Evolutionary conservation across 2,797 vertebrate species (phyloP), one percentile per base, ranked within the genome.

Genomic region (Mionectes olivaceus): DNA sequence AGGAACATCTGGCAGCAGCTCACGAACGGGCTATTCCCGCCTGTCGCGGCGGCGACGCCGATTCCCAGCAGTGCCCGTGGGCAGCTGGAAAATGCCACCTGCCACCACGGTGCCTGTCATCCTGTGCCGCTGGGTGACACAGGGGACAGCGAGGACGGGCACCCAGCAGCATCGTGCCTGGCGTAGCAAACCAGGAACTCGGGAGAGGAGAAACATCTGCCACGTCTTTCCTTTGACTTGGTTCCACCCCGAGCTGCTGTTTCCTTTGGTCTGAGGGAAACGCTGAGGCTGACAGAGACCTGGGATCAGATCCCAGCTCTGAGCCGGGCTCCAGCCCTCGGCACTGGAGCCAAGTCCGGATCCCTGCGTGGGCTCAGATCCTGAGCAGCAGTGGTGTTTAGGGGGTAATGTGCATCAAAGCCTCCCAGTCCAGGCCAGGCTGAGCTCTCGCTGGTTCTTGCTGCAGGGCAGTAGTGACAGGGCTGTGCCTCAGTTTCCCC

Each of bases 1-100:
- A 75, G 80, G 87, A 95, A 93, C 87, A 91, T 93, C 94, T 96
- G 96, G 86, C 59, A 4, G 76, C 82, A 64, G 79, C 69, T 64
- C 19, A 76, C 5, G 1, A n/a, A 41, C 0, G 24, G 89, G 71
- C 44, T 19, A 1, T 19, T 83, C 64, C 75, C 3, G 43, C 87
- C 82, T 18, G 63, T 2, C 0, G 1, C 0, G 22, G 33, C 0
- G 0, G 65, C 15, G 15, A 35, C 4, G 35, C 81, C 8, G 27
- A 50, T 7, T 65, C 74, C 77, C 92, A 0, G 0, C 69, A 23
- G 93, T 0, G 10, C 46, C 68, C 0, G 0, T 74, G 82, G 92
- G 61, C 69, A 83, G 93, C 83, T 80, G 81, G 83, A 68, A 86
- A 75, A 70, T 41, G 84, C 52, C 84, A 82, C 84, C 70, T 69